These are phyloP conservation scores for Oxygymnocypris stewartii DNA, from an alignment of 2,113 vertebrate genomes.

Conservation along the genomic window DNA sequence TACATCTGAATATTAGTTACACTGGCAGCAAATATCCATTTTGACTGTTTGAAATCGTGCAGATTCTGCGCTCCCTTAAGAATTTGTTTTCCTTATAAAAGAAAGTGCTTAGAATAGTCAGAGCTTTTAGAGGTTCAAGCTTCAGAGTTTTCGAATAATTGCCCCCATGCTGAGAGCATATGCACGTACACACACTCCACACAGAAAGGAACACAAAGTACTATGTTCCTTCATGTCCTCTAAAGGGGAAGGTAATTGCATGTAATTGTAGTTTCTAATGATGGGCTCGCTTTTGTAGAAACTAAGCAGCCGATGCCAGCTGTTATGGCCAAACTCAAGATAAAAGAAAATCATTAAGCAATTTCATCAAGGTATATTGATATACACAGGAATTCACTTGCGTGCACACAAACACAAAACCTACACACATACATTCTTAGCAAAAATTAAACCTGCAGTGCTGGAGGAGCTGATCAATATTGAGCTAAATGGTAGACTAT, in stretches of 20 bases:
- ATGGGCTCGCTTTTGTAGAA: conserved; percentile 33
- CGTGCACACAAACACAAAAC: conserved; percentile 9
- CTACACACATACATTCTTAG: neutral
- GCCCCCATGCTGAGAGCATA: conserved; percentile 16
- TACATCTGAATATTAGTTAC: neutral
- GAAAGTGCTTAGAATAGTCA: neutral
- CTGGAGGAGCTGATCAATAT: conserved; percentile 46
- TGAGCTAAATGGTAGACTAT: conserved; percentile 38
- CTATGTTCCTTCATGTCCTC: conserved; percentile 36
- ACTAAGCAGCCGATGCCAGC: conserved; percentile 38
- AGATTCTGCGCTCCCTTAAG: neutral
- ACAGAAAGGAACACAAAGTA: conserved; percentile 41
- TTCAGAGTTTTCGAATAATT: conserved; percentile 36
- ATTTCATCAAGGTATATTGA: conserved; percentile 49
- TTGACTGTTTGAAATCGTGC: conserved; percentile 9
- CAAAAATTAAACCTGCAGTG: conserved; percentile 29
- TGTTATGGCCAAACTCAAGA: conserved; percentile 53
- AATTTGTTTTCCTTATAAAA: conserved; percentile 27
- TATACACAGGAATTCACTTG: conserved; percentile 1
- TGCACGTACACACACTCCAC: conserved; percentile 12
- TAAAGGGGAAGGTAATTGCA: conserved; percentile 48
- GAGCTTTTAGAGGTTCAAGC: conserved; percentile 33
- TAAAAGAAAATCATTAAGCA: conserved; percentile 63
- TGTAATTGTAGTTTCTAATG: conserved; percentile 54
- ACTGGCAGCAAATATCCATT: neutral